A percentile compares a stretch with the other conserved stretches of the same genome.
Conservation (phyloP, 2,113 vertebrate species). For the Oreamnos americanus region DNA sequence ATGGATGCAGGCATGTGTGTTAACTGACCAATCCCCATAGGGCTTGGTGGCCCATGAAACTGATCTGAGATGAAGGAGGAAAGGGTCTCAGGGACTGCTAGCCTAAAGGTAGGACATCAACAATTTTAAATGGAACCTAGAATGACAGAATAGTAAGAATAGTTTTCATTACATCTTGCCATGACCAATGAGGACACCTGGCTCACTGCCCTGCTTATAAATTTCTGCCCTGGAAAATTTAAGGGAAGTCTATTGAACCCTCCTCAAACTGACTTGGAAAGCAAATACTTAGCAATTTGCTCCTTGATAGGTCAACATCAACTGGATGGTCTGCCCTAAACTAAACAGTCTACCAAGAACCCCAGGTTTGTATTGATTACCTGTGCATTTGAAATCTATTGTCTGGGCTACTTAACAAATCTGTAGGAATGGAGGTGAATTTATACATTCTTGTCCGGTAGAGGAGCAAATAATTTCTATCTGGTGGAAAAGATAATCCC, state of each 20-base stretch:
- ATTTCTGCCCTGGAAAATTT: not conserved
- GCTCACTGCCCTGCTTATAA: not conserved
- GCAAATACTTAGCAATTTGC: not conserved
- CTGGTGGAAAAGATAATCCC: not conserved
- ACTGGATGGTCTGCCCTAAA: not conserved
- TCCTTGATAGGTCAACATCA: not conserved
- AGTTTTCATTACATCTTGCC: not conserved
- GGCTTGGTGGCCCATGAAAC: not conserved
- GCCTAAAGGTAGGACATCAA: not conserved
- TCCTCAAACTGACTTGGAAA: not conserved
- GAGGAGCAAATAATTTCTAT: not conserved
- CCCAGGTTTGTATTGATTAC: not conserved
- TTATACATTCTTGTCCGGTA: not conserved
- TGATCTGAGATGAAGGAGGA: not conserved
- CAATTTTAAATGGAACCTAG: not conserved
- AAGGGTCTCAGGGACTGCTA: not conserved
- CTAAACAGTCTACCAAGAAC: not conserved
- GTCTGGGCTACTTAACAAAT: not conserved
- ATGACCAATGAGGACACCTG: not conserved
- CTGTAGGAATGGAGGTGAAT: not conserved
- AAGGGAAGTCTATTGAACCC: not conserved
- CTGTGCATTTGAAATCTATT: not conserved
- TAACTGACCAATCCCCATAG: not conserved
- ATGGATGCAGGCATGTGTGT: not conserved
- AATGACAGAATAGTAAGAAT: not conserved